A percentile compares a stretch with the other conserved stretches of the same genome.
Conservation (phyloP, 2,888 invertebrate species). For the Pharmacophagus antenor region DNA sequence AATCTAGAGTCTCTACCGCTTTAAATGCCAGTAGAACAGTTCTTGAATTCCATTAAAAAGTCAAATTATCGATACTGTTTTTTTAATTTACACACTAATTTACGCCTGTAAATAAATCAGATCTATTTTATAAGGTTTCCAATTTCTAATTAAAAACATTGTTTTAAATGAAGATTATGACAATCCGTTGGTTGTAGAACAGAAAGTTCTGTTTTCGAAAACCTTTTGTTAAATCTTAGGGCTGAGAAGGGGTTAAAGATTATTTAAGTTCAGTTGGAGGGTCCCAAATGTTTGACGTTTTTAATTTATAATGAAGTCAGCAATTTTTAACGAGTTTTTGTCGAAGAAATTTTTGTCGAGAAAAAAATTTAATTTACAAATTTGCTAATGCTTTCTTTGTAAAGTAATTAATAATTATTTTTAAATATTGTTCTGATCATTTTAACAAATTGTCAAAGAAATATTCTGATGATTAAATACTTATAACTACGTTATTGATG, state of each 20-base stretch:
- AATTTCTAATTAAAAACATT: constrained; percentile 68
- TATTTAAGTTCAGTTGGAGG: constrained; percentile 47
- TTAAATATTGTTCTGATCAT: too few species aligned
- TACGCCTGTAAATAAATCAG: too few species aligned
- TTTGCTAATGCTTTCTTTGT: too few species aligned
- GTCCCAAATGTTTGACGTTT: constrained; percentile 45
- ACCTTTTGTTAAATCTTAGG: constrained; percentile 46
- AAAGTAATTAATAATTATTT: too few species aligned
- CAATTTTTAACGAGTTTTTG: neutral
- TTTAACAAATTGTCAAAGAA: too few species aligned
- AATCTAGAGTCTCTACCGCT: neutral
- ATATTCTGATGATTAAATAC: too few species aligned
- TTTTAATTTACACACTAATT: too few species aligned
- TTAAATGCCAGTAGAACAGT: neutral
- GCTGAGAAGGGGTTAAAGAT: constrained; percentile 50
- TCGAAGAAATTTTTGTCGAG: too few species aligned
- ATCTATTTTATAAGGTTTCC: constrained; percentile 57
- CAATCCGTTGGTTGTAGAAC: constrained; percentile 54
- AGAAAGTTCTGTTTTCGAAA: constrained; percentile 57
- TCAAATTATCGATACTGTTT: neutral
- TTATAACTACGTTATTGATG: too few species aligned
- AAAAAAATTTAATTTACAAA: too few species aligned
- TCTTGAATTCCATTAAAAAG: constrained; percentile 1
- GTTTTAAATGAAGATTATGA: constrained; percentile 63
- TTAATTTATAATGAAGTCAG: too few species aligned